These are phyloP conservation scores for Genyomyrus donnyi DNA, from an alignment of 2,113 vertebrate genomes.

Conservation along the genomic window DNA sequence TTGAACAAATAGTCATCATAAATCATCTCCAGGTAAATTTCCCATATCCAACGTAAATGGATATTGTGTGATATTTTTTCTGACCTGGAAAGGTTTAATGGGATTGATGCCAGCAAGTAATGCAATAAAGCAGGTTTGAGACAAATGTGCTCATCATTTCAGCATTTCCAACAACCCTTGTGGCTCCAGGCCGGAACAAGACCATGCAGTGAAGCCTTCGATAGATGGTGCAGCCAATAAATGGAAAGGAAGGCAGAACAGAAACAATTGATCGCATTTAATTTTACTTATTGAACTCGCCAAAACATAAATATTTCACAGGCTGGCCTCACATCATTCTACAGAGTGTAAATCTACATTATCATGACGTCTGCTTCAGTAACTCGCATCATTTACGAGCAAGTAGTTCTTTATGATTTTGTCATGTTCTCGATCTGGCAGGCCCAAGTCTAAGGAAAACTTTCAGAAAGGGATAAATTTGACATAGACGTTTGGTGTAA, in stretches of 20 bases:
- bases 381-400: neutral
- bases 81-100: slow-evolving; percentile 17
- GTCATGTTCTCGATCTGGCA: neutral
- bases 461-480: neutral
- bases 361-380: neutral
- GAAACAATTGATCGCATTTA: neutral
- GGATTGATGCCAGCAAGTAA: neutral
- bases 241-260: neutral
- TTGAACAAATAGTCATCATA: neutral
- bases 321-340: neutral
- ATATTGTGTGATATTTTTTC: slow-evolving; percentile 14
- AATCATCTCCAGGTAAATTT: slow-evolving; percentile 12
- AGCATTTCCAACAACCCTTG: neutral
- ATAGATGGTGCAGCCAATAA: neutral
- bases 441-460: neutral
- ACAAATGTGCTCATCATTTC: slow-evolving; percentile 15
- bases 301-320: neutral
- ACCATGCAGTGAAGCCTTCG: neutral
- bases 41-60: neutral
- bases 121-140: neutral
- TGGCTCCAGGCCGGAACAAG: neutral
- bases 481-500: neutral
- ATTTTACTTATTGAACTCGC: neutral
- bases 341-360: neutral
- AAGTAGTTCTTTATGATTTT: neutral